Evolutionary conservation across 1,140 invertebrate genomes (phyloP), one percentile per base, ranked within the genome.

Genomic region (Drosophila nikananu): DNA sequence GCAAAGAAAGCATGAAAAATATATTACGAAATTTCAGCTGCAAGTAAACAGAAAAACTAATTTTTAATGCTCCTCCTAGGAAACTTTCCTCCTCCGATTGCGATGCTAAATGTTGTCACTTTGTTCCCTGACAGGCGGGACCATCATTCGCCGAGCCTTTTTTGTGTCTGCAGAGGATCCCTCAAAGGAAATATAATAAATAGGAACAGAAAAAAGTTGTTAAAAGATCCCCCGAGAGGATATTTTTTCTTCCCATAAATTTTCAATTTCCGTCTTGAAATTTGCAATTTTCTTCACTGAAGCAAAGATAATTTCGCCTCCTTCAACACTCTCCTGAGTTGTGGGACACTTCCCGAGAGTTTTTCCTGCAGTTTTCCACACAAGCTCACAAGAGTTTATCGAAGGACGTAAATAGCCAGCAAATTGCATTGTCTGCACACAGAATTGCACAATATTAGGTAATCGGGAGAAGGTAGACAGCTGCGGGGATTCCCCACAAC

Each of bases 1-100:
- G 37, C 30, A 52, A 59, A 68, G 30, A 64, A 75, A 81, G 55
- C 48, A 59, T 55, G 42, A 52, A 44, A 77, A 76, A 66, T 5
- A 66, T 78, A 58, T 66, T 70, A 49, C 42, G 25, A 79, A 78
- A 59, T 68, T 77, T 59, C 44, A 68, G 63, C 49, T 32, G 35
- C 62, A 57, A 73, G 80, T 73, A 81, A 81, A 77, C 68, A 81
- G 74, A 17, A 66, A 79, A 83, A 83, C 81, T 64, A 83, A 83
- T 83, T 83, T 82, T 83, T 76, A 83, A 80, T 83, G 76, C 39
- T 48, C 44, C 37, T 51, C 13, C 21, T 27, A 19, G 35, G 23
- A 41, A 77, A 39, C 7, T 72, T 61, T 48, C n/a, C 10, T 30
- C 17, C 48, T 27, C 57, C 46, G 76, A 78, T 77, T 77, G 76